These are phyloP conservation scores for Daktulosphaira vitifoliae DNA, from an alignment of 1,140 invertebrate species.

Conservation along the genomic window DNA sequence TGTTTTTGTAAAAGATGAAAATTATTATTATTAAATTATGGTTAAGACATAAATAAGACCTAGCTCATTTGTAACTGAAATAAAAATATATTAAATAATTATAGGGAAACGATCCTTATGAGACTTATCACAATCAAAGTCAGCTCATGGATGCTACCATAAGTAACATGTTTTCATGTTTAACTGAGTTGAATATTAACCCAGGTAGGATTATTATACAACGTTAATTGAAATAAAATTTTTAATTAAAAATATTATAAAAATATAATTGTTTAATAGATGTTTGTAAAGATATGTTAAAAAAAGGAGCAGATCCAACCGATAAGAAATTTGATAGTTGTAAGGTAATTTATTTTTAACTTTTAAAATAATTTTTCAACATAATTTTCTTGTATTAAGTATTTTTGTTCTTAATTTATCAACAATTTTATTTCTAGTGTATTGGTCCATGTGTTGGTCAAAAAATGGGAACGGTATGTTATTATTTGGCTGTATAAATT, in stretches of 20 bases:
- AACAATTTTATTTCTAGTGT: not conserved
- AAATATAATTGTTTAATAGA: not conserved
- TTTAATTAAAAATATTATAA: not conserved
- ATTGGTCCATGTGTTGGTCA: not conserved
- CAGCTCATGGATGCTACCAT: slow-evolving; percentile 1
- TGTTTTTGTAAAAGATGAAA: no score
- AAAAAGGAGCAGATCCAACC: not conserved
- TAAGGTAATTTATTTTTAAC: no score
- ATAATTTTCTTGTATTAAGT: not conserved
- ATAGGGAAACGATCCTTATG: not conserved
- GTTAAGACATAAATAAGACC: no score
- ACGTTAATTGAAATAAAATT: not conserved
- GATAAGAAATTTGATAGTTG: slow-evolving; percentile 7
- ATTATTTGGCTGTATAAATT: not conserved
- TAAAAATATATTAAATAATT: no score
- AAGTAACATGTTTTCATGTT: not conserved
- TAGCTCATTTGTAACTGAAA: no score
- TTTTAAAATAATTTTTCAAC: no score
- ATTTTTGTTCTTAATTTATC: not conserved
- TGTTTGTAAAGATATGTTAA: not conserved
- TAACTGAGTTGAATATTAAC: slow-evolving; percentile 3
- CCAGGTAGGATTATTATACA: not conserved
- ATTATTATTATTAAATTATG: no score
- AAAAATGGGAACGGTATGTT: slow-evolving; percentile 24
- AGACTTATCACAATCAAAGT: slow-evolving; percentile 16